Evolutionary conservation across 2,888 invertebrate species (phyloP).

Genomic region (Plebejus melissa): DNA sequence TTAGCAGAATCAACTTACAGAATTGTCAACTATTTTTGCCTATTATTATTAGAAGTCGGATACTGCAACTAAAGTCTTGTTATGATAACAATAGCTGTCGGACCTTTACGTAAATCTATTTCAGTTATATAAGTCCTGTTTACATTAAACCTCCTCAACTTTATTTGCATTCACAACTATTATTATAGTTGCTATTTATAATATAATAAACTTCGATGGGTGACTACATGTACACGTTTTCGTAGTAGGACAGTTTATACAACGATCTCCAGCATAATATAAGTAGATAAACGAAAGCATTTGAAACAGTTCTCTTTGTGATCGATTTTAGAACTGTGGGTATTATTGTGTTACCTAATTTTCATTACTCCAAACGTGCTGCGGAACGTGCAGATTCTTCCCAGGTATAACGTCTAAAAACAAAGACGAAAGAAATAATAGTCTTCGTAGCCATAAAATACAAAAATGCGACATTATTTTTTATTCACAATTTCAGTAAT

Average conservation of each 20-base stretch:
- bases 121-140: not conserved
- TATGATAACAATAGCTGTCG: not conserved
- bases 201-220: not conserved
- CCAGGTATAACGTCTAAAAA: not conserved
- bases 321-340: not conserved
- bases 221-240: not conserved
- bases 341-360: not conserved
- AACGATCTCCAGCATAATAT: not conserved
- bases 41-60: not conserved
- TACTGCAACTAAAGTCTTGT: not conserved
- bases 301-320: not conserved
- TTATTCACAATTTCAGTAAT: slow-evolving; percentile 17
- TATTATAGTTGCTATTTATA: not conserved
- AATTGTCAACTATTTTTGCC: no score
- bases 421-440: not conserved
- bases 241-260: not conserved
- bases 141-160: not conserved
- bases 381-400: not conserved
- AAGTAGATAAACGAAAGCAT: not conserved
- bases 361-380: not conserved
- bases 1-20: not conserved
- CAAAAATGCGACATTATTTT: slow-evolving; percentile 18
- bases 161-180: not conserved
- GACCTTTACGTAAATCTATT: not conserved
- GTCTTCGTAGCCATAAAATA: not conserved